phyloP scores from a whole-genome alignment of 2,888 invertebrate genomes.

The Cataglyphis cursor region DNA sequence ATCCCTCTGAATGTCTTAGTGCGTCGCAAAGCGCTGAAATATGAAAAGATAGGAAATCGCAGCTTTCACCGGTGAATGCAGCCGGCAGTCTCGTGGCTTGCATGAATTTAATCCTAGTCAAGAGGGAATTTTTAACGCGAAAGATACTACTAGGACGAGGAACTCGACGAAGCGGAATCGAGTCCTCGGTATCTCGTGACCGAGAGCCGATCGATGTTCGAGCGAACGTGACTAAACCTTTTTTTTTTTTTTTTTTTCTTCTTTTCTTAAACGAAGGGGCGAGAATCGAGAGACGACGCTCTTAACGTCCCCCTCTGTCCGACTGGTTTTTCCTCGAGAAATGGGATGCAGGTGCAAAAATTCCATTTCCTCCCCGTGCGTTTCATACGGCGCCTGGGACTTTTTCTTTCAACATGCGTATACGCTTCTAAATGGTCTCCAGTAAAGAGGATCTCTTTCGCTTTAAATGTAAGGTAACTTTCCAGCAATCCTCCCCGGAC shows the following conservation, averaged over 20 bases:
- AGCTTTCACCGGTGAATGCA: conserved; percentile 33
- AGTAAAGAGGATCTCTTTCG: conserved; percentile 22
- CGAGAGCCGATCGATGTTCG: conserved; percentile 80
- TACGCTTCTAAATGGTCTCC: conserved; percentile 70
- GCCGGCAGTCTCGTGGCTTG: conserved; percentile 26
- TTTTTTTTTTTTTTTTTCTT: conserved; percentile 76
- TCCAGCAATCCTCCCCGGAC: neutral
- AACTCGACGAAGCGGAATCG: conserved; percentile 43
- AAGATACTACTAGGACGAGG: conserved; percentile 42
- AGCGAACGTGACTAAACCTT: conserved; percentile 83
- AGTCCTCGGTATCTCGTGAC: conserved; percentile 66
- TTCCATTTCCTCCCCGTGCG: conserved; percentile 80
- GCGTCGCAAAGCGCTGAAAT: conserved; percentile 17
- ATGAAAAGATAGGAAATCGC: conserved; percentile 32
- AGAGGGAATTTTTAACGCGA: conserved; percentile 47
- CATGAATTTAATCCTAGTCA: conserved; percentile 41
- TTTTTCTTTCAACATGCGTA: conserved; percentile 76
- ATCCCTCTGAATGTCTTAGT: conserved; percentile 10
- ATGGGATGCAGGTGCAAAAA: conserved; percentile 81
- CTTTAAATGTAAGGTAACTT: conserved; percentile 56
- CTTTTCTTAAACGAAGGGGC: conserved; percentile 65
- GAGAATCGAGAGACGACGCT: conserved; percentile 73
- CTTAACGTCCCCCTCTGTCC: conserved; percentile 67
- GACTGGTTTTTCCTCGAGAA: conserved; percentile 37
- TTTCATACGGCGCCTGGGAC: conserved; percentile 74